Evolutionary conservation across 2,797 vertebrate species (phyloP), one percentile per base, ranked within the genome.

Genomic region (Coregonus sp.): DNA sequence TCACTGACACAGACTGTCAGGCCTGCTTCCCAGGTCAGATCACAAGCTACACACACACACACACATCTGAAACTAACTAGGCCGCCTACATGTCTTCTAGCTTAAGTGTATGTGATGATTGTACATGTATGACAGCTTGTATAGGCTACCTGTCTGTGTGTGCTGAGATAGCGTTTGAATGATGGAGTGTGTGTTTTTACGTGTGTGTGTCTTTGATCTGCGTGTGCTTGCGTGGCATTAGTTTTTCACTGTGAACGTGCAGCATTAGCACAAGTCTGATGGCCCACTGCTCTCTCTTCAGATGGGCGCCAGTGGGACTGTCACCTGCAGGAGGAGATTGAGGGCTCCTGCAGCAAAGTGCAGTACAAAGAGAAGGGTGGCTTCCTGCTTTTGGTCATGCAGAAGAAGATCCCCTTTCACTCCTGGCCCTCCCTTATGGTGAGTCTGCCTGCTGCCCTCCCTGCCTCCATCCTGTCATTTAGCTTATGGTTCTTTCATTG

Each of bases 351-450:
- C 85, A 95, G 95, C 87, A 96, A 96, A 91, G 84, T 97, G n/a
- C 96, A 97, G 80, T 94, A 92, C 91, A 97, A 96, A 72, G 95
- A 97, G 75, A 98, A 98, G 80, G 95, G 96, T 67, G 95, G 95
- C 51, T 90, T 97, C 72, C 91, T 99, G 50, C 96, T 97, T 31
- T 89, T 99, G 65, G 90, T 96, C 52, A 91, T 99, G 91, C 96
- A 96, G 85, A 99, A 99, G 91, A 99, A 98, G 91, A 97, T 99
- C 80, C 98, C 98, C 14, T 94, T 98, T 82, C 96, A 98, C 88
- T 94, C 86, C 11, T 99, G 98, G 98, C 94, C 97, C 76, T 94
- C 94, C 0, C 96, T 99, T 37, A 93, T 95, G 93, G 97, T 99
- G 85, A 94, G 91, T 35, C 16, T 18, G 66, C 33, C 16, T 20